Evolutionary conservation across 2,113 vertebrate genomes (phyloP).

Genomic region (Coregonus clupeaformis): DNA sequence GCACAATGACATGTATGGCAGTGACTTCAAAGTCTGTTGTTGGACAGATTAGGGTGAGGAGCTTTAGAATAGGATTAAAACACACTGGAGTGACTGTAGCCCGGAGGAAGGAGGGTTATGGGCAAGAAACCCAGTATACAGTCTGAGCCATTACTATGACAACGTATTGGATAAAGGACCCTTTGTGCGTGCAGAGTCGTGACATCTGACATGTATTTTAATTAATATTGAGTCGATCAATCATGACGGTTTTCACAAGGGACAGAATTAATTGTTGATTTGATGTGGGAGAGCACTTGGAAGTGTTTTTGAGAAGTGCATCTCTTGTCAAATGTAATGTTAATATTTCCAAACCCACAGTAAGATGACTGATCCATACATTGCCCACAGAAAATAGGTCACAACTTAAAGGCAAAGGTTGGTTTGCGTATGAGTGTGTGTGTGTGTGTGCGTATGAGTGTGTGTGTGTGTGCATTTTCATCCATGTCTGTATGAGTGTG

Average conservation of each 20-base stretch:
- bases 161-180: conserved; percentile 1
- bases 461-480: conserved; percentile 52
- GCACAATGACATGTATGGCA: conserved; percentile 3
- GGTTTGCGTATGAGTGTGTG: conserved; percentile 1
- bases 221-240: conserved; percentile 10
- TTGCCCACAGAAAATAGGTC: background rate
- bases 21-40: conserved; percentile 20
- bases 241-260: background rate
- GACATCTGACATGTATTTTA: conserved; percentile 5
- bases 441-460: conserved; percentile 13
- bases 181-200: background rate
- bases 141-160: conserved; percentile 3
- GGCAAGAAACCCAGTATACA: background rate
- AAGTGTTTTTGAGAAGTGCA: background rate
- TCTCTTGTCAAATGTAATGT: background rate
- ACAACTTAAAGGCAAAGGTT: background rate
- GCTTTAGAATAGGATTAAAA: conserved; percentile 10
- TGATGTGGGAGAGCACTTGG: background rate
- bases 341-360: background rate
- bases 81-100: conserved; percentile 10
- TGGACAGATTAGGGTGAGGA: conserved; percentile 14
- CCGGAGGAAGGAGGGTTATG: background rate
- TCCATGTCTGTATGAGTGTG: too few species aligned
- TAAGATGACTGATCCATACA: background rate
- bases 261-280: conserved; percentile 6